Evolutionary conservation across 1,140 invertebrate species (phyloP).

Genomic region (Conopomorpha cramerella): DNA sequence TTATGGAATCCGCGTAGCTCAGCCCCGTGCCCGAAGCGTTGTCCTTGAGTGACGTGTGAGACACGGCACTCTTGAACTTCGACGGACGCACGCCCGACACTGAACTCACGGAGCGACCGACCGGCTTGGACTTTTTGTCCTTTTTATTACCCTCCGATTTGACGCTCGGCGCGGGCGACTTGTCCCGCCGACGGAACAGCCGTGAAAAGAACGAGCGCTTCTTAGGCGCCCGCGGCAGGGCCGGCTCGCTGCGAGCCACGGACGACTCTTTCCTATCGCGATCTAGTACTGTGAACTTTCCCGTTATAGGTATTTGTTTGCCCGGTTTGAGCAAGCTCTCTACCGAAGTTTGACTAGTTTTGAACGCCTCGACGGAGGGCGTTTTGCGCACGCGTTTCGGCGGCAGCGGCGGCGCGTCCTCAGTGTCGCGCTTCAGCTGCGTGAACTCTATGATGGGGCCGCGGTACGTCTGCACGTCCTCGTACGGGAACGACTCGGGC

Average conservation of each 20-base stretch:
- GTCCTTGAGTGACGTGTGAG: constrained; percentile 47
- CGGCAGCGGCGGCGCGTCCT: constrained; percentile 71
- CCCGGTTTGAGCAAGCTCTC: constrained; percentile 42
- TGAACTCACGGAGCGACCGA: constrained; percentile 62
- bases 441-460: constrained; percentile 56
- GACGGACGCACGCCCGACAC: constrained; percentile 60
- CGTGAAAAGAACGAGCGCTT: constrained; percentile 53
- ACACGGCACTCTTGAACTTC: constrained; percentile 35
- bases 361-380: constrained; percentile 31
- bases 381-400: constrained; percentile 77
- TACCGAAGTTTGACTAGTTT: constrained; percentile 37
- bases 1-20: constrained; percentile 56
- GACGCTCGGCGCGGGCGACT: constrained; percentile 39
- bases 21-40: constrained; percentile 36
- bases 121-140: constrained; percentile 32
- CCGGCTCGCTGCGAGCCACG: constrained; percentile 33
- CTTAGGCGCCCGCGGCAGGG: constrained; percentile 34
- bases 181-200: constrained; percentile 44
- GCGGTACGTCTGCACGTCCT: constrained; percentile 58
- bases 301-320: constrained; percentile 24
- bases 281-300: constrained; percentile 15
- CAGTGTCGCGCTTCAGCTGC: constrained; percentile 54
- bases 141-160: constrained; percentile 33
- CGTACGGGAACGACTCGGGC: constrained; percentile 58
- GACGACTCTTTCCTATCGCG: constrained; percentile 13